Evolutionary conservation across 2,113 vertebrate species (phyloP).

Genomic region (Xenopus laevis): DNA sequence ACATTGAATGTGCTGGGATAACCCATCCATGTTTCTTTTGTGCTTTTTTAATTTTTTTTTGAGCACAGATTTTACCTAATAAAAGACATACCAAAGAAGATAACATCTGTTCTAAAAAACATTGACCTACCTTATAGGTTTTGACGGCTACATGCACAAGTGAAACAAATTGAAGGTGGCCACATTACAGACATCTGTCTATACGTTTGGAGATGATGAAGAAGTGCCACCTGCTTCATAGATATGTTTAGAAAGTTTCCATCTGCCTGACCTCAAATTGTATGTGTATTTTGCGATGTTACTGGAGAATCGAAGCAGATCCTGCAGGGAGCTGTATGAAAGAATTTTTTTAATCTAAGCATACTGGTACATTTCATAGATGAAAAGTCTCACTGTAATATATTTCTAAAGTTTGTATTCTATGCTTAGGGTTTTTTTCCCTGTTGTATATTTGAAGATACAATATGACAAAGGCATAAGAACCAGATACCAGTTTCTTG

Average conservation of each 20-base stretch:
- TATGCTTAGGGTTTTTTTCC: slow-evolving; percentile 7
- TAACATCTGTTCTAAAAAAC: slow-evolving; percentile 25
- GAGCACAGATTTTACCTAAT: slow-evolving; percentile 24
- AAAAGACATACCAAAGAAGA: slow-evolving; percentile 23
- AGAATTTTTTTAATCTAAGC: slow-evolving; percentile 20
- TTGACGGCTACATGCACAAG: slow-evolving; percentile 27
- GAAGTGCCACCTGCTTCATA: slow-evolving; percentile 35
- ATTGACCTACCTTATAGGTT: slow-evolving; percentile 29
- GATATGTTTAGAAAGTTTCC: slow-evolving; percentile 38
- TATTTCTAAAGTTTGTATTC: slow-evolving; percentile 62
- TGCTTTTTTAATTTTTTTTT: slow-evolving; percentile 12
- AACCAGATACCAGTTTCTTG: too few species aligned
- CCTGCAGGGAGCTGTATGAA: slow-evolving; percentile 27
- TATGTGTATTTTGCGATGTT: slow-evolving; percentile 21
- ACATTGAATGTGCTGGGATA: background rate
- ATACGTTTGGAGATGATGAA: slow-evolving; percentile 32
- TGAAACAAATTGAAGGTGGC: slow-evolving; percentile 33
- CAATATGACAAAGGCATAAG: too few species aligned
- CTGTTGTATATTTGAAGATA: too few species aligned
- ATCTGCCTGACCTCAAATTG: slow-evolving; percentile 34
- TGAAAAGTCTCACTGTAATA: slow-evolving; percentile 19
- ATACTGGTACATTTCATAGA: slow-evolving; percentile 24
- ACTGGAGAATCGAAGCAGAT: slow-evolving; percentile 27
- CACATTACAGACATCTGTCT: slow-evolving; percentile 39
- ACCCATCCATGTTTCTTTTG: background rate